Percentiles rank a stretch among this genome's conserved stretches.
Conservation (phyloP, 2,888 invertebrate species). For the Protula sp. region DNA sequence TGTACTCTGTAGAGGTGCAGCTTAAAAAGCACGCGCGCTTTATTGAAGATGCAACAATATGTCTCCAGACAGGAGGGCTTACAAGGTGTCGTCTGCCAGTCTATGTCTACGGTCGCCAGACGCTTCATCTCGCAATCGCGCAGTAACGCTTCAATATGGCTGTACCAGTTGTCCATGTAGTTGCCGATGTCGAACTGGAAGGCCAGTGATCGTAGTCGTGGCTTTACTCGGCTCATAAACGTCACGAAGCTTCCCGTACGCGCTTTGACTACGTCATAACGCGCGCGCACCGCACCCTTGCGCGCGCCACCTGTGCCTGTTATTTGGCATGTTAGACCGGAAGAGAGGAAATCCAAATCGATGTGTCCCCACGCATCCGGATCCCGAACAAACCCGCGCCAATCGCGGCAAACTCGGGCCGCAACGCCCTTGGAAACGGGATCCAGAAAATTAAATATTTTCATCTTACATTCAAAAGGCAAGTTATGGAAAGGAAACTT, state of each 20-base stretch:
- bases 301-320: background rate
- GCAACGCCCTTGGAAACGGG: background rate
- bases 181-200: background rate
- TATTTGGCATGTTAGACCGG: background rate
- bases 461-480: background rate
- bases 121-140: background rate
- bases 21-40: background rate
- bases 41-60: background rate
- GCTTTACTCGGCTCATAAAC: background rate
- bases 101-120: background rate
- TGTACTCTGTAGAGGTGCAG: background rate
- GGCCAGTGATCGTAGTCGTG: background rate
- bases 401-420: background rate
- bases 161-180: background rate
- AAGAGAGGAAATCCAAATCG: background rate
- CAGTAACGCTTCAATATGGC: background rate
- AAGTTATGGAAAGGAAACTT: background rate
- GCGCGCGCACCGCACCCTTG: background rate
- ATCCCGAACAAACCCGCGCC: background rate
- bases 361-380: background rate
- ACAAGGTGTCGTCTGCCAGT: background rate
- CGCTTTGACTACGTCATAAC: background rate
- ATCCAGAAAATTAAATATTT: background rate
- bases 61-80: background rate
- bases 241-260: background rate